Evolutionary conservation across 1,140 invertebrate species (phyloP), one percentile per base, ranked within the genome.

Genomic region (Dendrolimus kikuchii): DNA sequence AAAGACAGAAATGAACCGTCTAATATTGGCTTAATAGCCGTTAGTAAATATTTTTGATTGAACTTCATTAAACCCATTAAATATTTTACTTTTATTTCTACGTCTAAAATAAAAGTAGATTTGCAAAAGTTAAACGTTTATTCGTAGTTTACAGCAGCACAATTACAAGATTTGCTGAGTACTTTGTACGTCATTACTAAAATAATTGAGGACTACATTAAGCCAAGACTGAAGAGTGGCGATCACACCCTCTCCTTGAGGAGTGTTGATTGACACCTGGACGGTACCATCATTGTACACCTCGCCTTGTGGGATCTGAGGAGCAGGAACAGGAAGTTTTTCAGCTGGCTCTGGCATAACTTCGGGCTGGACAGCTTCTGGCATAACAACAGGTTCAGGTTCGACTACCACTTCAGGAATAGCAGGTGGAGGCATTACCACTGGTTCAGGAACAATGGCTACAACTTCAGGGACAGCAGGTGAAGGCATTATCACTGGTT

Each of bases 211-310:
- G 8, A 77, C 64, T 58, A 81, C 56, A 61, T 46, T 76, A 44
- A 84, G 66, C 81, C 81, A 84, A 36, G 62, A 62, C 10, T 72
- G 63, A 7, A 84, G 50, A 7, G 71, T 74, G 23, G 59, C 44
- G 0, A 80, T 37, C 6, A 80, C 49, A 2, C 71, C 56, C 6
- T 60, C 9, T 0, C 77, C 66, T 44, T 69, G 44, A 7, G 73
- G 62, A 5, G 57, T 51, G 41, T 84, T 79, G 6, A 81, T 46
- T 5, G 59, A 54, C 0, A 81, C 64, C 51, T 74, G 68, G 5
- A 79, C 78, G 9, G 64, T n/a, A 9, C 77, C 78, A 45, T 79
- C 61, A 41, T 81, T 81, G 61, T 56, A 79, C 1, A 84, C 46
- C 45, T 80, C 74, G 37, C 74, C 72, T 49, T 55, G 60, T 6